A percentile compares a stretch with the other conserved stretches of the same genome.
phyloP scores from a whole-genome alignment of 2,888 invertebrate species.

The Mimachlamys varia region DNA sequence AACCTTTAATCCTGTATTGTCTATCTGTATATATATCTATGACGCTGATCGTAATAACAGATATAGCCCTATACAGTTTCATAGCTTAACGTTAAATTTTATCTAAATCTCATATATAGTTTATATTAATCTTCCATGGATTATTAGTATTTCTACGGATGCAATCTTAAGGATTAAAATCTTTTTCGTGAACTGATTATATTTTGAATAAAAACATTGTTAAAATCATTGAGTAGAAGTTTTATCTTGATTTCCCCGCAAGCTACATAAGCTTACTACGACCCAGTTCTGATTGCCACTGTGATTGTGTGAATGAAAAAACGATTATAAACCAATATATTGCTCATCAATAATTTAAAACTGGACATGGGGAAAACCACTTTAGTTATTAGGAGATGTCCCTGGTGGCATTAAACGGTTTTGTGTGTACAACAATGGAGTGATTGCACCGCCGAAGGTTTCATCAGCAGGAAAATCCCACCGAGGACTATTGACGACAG shows the following conservation, averaged over 20 bases:
- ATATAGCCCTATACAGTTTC: no score
- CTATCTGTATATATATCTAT: background rate
- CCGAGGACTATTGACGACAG: no score
- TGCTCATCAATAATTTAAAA: background rate
- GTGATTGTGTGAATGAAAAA: background rate
- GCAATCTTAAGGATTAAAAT: no score
- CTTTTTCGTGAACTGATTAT: no score
- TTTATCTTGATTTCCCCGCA: background rate
- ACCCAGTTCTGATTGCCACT: background rate
- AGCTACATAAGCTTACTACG: background rate
- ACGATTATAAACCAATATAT: background rate
- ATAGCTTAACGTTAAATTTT: no score
- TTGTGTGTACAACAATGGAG: background rate
- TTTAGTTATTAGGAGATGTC: background rate
- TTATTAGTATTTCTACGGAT: no score
- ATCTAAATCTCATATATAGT: no score
- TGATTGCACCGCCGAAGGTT: background rate
- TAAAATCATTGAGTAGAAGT: background rate
- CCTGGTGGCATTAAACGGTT: background rate
- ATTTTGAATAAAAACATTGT: background rate
- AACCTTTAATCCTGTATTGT: background rate
- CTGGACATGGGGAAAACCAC: background rate
- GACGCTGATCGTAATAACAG: background rate
- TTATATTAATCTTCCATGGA: no score
- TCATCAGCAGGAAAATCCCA: background rate